phyloP scores from a whole-genome alignment of 2,113 vertebrate genomes.

The Heteronetta atricapilla region DNA sequence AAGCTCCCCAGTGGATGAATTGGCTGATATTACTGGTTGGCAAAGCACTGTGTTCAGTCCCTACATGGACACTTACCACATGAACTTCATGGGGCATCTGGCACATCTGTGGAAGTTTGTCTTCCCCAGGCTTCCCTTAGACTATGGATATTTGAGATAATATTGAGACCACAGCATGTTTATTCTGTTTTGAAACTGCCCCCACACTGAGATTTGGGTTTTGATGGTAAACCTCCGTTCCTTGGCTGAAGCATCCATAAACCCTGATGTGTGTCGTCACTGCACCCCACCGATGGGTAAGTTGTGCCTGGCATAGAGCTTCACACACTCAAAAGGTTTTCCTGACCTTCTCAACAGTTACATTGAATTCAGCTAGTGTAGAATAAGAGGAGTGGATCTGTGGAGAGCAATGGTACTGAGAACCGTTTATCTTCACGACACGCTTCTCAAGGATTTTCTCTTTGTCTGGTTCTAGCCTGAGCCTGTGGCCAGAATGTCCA shows the following conservation, averaged over 20 bases:
- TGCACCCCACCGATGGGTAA: neutral
- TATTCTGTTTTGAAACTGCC: neutral
- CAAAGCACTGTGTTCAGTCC: neutral
- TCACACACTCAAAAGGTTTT: neutral
- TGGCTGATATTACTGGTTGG: neutral
- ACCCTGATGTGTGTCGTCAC: neutral
- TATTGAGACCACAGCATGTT: neutral
- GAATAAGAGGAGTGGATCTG: neutral
- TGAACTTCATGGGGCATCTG: fast-evolving
- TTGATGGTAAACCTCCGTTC: neutral
- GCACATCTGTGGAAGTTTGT: neutral
- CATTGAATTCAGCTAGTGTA: neutral
- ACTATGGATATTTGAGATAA: neutral
- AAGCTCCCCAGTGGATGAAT: neutral
- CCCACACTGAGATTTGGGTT: neutral
- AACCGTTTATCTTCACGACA: neutral
- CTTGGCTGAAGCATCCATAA: neutral
- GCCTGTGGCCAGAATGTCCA: neutral
- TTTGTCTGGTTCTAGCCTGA: neutral
- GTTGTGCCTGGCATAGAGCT: neutral
- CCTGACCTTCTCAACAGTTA: neutral
- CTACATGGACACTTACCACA: neutral
- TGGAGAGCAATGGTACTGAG: fast-evolving
- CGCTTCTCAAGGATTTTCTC: neutral
- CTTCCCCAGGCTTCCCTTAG: neutral